Conservation (phyloP, 2,888 invertebrate genomes). For the Drosophila greeni region DNA sequence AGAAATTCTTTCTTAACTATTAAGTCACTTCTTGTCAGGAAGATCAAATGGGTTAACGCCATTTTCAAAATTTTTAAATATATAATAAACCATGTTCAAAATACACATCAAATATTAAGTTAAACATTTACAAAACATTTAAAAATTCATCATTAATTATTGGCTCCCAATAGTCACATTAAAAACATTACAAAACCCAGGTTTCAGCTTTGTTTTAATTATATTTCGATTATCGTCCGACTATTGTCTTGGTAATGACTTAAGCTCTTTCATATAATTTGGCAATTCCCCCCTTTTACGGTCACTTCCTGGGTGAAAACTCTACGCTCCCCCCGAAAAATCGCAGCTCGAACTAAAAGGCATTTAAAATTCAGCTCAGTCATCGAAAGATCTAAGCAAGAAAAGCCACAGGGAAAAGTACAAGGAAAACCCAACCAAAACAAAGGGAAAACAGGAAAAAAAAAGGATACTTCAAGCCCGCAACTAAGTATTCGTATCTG, state of each 20-base stretch:
- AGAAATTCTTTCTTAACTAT: too few species aligned
- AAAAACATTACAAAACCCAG: not conserved
- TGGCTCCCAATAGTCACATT: too few species aligned
- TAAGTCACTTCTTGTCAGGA: too few species aligned
- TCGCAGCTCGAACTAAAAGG: slow-evolving; percentile 18
- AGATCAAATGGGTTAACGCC: too few species aligned
- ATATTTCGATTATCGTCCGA: slow-evolving; percentile 1
- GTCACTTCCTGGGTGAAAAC: slow-evolving; percentile 26
- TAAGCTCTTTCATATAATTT: slow-evolving; percentile 22
- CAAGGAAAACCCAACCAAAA: slow-evolving; percentile 14
- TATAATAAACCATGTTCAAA: too few species aligned
- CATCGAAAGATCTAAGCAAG: slow-evolving; percentile 38
- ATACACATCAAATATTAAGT: too few species aligned
- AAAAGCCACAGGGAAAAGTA: slow-evolving; percentile 36
- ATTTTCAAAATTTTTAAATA: too few species aligned
- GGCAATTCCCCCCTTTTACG: slow-evolving; percentile 26
- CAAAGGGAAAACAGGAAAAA: slow-evolving; percentile 1
- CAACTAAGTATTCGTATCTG: slow-evolving; percentile 16
- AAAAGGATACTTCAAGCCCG: slow-evolving; percentile 36
- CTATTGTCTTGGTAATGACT: slow-evolving; percentile 25
- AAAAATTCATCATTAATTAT: not conserved
- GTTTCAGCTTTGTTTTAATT: slow-evolving; percentile 12
- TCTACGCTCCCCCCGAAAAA: not conserved
- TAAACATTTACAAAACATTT: not conserved
- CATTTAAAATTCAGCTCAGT: slow-evolving; percentile 47